phyloP scores from a whole-genome alignment of 92 coral and sea anemone species.

The Plumapathes pennacea region DNA sequence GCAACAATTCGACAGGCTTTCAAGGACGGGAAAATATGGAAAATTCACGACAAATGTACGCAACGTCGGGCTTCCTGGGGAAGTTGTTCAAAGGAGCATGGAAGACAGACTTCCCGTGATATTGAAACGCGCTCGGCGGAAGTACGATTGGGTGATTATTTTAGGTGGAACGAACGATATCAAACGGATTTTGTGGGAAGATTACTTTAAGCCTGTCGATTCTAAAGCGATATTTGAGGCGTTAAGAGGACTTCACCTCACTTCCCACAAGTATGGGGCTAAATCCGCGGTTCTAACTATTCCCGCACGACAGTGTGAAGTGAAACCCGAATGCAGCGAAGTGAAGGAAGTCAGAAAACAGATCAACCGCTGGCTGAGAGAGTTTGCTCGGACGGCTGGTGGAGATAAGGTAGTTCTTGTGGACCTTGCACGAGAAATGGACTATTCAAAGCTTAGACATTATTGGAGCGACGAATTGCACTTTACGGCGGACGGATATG shows the following conservation, averaged over 20 bases:
- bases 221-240: conserved; percentile 24
- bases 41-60: conserved; percentile 21
- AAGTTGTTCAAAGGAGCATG: conserved; percentile 30
- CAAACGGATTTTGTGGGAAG: background rate
- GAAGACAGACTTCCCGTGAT: conserved; percentile 22
- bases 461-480: conserved; percentile 71
- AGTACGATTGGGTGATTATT: conserved; percentile 76
- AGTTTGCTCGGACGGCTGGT: conserved; percentile 34
- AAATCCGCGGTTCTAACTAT: conserved; percentile 63
- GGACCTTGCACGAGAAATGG: conserved; percentile 55
- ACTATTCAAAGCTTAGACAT: conserved; percentile 12
- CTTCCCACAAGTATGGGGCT: conserved; percentile 32
- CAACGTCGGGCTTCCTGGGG: conserved; percentile 52
- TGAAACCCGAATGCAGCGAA: conserved; percentile 8
- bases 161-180: conserved; percentile 83
- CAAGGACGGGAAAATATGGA: background rate
- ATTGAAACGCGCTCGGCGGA: conserved; percentile 1
- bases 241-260: conserved; percentile 41
- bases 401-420: conserved; percentile 48
- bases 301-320: conserved; percentile 70
- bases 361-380: conserved; percentile 49
- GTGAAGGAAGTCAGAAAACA: conserved; percentile 16
- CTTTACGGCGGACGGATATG: conserved; percentile 60
- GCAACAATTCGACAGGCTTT: conserved; percentile 21
- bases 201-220: conserved; percentile 2